Evolutionary conservation across 2,797 vertebrate species (phyloP).

Genomic region (Enteromius fasciolatus): DNA sequence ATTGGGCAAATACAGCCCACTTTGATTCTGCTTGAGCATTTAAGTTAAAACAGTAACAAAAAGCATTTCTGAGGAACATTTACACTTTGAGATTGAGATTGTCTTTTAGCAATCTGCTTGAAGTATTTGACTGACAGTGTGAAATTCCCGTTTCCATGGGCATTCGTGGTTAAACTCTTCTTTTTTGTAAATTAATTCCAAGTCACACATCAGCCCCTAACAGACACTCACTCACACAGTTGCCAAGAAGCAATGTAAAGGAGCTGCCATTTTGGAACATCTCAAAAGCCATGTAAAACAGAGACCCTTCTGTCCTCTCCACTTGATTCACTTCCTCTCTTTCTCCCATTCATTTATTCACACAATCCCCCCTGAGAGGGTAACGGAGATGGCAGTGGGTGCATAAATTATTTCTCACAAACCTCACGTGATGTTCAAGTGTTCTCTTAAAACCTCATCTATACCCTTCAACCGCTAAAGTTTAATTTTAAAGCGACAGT

Average conservation of each 20-base stretch:
- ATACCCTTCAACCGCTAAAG: neutral
- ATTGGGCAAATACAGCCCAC: neutral
- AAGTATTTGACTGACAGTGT: conserved; percentile 35
- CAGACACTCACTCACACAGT: conserved; percentile 54
- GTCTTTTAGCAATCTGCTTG: neutral
- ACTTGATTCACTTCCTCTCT: conserved; percentile 47
- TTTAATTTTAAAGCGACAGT: neutral
- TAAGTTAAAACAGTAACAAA: neutral
- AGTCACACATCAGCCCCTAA: conserved; percentile 33
- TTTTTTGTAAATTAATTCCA: conserved; percentile 39
- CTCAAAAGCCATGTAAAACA: conserved; percentile 57
- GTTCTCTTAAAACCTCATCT: neutral
- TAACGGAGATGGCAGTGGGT: conserved; percentile 24
- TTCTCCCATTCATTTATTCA: conserved; percentile 49
- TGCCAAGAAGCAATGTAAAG: conserved; percentile 80
- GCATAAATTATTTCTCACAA: conserved; percentile 22
- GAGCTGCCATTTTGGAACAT: conserved; percentile 73
- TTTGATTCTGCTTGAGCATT: neutral
- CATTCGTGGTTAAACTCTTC: conserved; percentile 24
- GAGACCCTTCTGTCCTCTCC: conserved; percentile 50
- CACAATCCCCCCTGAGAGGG: conserved; percentile 38
- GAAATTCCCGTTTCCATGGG: conserved; percentile 31
- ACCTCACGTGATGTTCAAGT: conserved; percentile 6
- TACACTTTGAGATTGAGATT: neutral
- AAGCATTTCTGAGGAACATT: neutral